Percentiles rank a stretch among this genome's conserved stretches.
Evolutionary conservation across 2,888 invertebrate genomes (phyloP).

Genomic region (Drosophila limbata): DNA sequence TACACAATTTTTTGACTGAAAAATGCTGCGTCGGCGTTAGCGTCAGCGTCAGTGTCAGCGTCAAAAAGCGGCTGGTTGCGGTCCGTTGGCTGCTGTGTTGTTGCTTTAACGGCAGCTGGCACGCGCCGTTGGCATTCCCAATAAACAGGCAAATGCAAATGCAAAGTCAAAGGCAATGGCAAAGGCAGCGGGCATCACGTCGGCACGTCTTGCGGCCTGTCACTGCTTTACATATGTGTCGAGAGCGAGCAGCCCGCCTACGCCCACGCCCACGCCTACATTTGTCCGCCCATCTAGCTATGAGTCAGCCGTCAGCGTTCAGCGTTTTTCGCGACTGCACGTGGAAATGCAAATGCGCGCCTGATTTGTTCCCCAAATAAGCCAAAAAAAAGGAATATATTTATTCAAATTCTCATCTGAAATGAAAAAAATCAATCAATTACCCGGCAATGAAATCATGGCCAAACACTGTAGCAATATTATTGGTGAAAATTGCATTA

Average conservation of each 20-base stretch:
- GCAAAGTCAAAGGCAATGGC: slow-evolving; percentile 3
- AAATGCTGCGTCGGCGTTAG: slow-evolving; percentile 19
- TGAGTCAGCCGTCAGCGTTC: slow-evolving; percentile 27
- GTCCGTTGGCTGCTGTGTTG: slow-evolving; percentile 23
- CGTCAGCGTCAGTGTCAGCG: slow-evolving; percentile 19
- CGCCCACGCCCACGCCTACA: not conserved
- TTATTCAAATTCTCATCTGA: not conserved
- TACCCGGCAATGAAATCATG: slow-evolving; percentile 35
- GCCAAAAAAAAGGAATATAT: not conserved
- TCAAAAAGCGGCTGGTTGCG: slow-evolving; percentile 37
- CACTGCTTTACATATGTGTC: slow-evolving; percentile 67
- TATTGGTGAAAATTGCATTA: slow-evolving; percentile 1
- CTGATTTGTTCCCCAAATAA: slow-evolving; percentile 32
- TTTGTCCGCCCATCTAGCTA: not conserved
- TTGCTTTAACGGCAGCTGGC: slow-evolving; percentile 46
- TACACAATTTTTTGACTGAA: slow-evolving; percentile 28
- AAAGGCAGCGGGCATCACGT: slow-evolving; percentile 32
- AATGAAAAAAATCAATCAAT: slow-evolving; percentile 33
- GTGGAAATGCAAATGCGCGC: slow-evolving; percentile 66
- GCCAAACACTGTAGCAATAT: slow-evolving; percentile 31
- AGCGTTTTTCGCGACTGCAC: slow-evolving; percentile 12
- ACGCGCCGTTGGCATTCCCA: slow-evolving; percentile 51
- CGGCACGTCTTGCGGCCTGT: slow-evolving; percentile 59
- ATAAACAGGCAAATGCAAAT: slow-evolving; percentile 35
- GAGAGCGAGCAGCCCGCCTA: slow-evolving; percentile 54